Conservation (phyloP, 1,140 invertebrate species). For the Ceratitis capitata region DNA sequence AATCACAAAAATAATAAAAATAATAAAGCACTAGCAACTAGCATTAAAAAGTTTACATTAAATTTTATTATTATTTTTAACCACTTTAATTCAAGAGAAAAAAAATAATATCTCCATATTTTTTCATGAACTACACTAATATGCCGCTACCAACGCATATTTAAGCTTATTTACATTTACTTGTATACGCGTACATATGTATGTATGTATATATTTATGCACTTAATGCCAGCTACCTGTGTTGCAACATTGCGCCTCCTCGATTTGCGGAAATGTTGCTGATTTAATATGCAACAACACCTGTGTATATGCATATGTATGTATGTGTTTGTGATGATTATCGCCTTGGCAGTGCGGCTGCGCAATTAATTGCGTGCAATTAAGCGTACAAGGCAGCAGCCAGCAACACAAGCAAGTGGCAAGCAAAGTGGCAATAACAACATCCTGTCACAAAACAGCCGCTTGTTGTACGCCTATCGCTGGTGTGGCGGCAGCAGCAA, state of each 20-base stretch:
- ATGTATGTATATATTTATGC: not conserved
- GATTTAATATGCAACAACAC: not conserved
- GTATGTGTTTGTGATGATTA: not conserved
- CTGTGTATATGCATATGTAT: not conserved
- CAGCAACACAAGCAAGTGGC: not conserved
- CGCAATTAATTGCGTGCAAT: conserved; percentile 33
- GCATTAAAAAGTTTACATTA: too few relatives aligned
- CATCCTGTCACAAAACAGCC: not conserved
- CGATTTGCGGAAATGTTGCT: conserved; percentile 29
- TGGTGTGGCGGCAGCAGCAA: not conserved
- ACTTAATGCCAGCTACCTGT: not conserved
- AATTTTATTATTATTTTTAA: too few relatives aligned
- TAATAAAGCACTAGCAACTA: too few relatives aligned
- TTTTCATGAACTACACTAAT: too few relatives aligned
- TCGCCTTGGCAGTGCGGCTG: conserved; percentile 21
- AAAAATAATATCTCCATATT: too few relatives aligned
- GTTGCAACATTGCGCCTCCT: not conserved
- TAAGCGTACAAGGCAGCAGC: not conserved
- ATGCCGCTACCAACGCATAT: too few relatives aligned
- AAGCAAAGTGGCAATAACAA: conserved; percentile 31
- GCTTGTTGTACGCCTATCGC: not conserved
- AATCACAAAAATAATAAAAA: too few relatives aligned
- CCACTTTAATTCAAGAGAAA: too few relatives aligned
- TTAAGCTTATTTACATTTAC: not conserved
- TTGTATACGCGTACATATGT: not conserved